Conservation (phyloP, 2,888 invertebrate species). For the Brachylomia viminalis region DNA sequence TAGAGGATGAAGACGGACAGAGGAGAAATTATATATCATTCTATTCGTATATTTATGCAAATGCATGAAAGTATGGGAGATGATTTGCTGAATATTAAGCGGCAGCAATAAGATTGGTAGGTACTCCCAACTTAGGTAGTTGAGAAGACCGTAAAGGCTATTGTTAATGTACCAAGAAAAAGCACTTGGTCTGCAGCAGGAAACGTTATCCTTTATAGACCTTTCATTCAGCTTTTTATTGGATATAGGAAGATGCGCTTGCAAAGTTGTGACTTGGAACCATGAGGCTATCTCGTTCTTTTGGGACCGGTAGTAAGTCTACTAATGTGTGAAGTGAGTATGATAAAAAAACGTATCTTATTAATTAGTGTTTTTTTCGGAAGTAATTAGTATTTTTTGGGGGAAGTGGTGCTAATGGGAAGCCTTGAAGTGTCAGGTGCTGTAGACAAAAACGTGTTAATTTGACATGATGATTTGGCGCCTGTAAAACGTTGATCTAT, state of each 20-base stretch:
- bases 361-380: constrained; percentile 20
- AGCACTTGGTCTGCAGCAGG: background rate
- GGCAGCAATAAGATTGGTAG: background rate
- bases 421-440: constrained; percentile 33
- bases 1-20: constrained; percentile 1
- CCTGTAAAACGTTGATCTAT: background rate
- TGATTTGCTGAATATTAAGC: background rate
- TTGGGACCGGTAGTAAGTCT: background rate
- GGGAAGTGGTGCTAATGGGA: constrained; percentile 15
- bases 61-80: background rate
- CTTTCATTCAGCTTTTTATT: background rate
- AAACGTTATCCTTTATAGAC: background rate
- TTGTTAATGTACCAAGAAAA: background rate
- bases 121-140: background rate
- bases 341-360: constrained; percentile 24
- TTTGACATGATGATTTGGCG: constrained; percentile 7
- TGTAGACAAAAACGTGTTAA: constrained; percentile 17
- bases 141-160: too few species aligned
- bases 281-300: background rate
- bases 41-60: background rate
- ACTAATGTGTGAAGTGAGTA: background rate
- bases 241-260: background rate
- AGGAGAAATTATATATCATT: background rate
- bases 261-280: background rate
- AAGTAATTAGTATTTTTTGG: constrained; percentile 27